Conservation (phyloP, 2,797 vertebrate species). For the Pterois miles region DNA sequence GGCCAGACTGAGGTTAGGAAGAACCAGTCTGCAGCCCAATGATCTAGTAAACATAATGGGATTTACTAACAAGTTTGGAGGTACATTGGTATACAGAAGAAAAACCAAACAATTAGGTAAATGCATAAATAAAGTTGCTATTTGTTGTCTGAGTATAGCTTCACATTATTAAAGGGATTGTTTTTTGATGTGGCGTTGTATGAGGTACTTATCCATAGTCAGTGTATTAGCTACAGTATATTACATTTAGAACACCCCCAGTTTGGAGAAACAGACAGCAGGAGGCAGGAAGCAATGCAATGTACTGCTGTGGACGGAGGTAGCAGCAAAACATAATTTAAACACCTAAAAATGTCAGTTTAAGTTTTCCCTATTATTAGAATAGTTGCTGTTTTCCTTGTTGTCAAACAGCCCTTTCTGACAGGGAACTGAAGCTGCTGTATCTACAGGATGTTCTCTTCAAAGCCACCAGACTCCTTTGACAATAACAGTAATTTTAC, state of each 20-base stretch:
- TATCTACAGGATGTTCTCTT: not conserved
- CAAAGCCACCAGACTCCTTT: not conserved
- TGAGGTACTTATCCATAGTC: too few species aligned
- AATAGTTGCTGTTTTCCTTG: not conserved
- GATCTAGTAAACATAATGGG: constrained; percentile 13
- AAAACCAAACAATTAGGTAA: not conserved
- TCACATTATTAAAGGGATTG: too few species aligned
- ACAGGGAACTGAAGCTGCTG: not conserved
- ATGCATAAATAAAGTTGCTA: not conserved
- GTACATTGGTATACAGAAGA: not conserved
- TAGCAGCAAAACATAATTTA: not conserved
- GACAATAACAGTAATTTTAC: not conserved
- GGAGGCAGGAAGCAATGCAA: not conserved
- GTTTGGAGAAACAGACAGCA: not conserved
- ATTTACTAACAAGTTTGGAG: constrained; percentile 2
- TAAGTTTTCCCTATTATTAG: not conserved
- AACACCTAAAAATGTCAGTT: not conserved
- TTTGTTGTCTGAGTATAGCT: not conserved
- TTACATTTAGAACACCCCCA: too few species aligned
- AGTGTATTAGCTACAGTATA: too few species aligned
- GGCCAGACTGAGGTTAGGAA: constrained; percentile 22
- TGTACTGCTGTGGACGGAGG: not conserved
- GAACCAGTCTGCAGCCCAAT: not conserved
- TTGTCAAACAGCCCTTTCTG: not conserved
- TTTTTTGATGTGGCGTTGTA: too few species aligned